phyloP scores from a whole-genome alignment of 92 coral and sea anemone species.

The Nematostella vectensis region DNA sequence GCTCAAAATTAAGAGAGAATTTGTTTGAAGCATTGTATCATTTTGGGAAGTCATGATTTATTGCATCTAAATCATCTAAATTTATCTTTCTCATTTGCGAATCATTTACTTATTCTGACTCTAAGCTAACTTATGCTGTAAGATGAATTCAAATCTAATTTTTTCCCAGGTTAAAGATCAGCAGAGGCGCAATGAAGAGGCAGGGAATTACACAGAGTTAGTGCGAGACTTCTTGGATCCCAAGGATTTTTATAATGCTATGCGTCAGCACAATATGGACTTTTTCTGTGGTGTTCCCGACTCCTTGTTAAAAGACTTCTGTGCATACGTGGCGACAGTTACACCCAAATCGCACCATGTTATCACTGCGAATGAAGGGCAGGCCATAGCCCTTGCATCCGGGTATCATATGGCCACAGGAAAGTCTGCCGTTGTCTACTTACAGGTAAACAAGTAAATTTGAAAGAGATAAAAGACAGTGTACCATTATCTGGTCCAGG shows the following conservation, averaged over 20 bases:
- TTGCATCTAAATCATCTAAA: not conserved
- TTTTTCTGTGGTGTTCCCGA: slow-evolving; percentile 98
- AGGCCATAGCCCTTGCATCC: slow-evolving; percentile 83
- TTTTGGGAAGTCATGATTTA: too few species aligned
- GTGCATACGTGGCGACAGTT: slow-evolving; percentile 88
- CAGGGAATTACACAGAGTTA: slow-evolving; percentile 90
- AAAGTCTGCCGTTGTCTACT: slow-evolving; percentile 85
- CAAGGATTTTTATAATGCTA: slow-evolving; percentile 82
- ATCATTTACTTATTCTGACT: too few species aligned
- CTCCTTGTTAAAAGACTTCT: slow-evolving; percentile 90
- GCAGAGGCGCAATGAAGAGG: slow-evolving; percentile 80
- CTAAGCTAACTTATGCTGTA: too few species aligned
- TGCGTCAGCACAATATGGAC: slow-evolving; percentile 84
- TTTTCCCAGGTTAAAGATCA: slow-evolving; percentile 74
- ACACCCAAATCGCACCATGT: slow-evolving; percentile 72
- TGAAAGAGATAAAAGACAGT: too few species aligned
- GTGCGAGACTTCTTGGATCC: slow-evolving; percentile 96
- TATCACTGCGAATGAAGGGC: slow-evolving; percentile 90
- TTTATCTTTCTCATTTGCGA: not conserved
- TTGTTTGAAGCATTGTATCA: too few species aligned
- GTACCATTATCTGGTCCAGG: too few species aligned
- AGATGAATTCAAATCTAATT: too few species aligned
- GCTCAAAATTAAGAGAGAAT: too few species aligned
- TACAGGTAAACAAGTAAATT: slow-evolving; percentile 75
- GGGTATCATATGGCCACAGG: slow-evolving; percentile 99